Evolutionary conservation across 2,797 vertebrate genomes (phyloP).

Genomic region (Potorous gilbertii): DNA sequence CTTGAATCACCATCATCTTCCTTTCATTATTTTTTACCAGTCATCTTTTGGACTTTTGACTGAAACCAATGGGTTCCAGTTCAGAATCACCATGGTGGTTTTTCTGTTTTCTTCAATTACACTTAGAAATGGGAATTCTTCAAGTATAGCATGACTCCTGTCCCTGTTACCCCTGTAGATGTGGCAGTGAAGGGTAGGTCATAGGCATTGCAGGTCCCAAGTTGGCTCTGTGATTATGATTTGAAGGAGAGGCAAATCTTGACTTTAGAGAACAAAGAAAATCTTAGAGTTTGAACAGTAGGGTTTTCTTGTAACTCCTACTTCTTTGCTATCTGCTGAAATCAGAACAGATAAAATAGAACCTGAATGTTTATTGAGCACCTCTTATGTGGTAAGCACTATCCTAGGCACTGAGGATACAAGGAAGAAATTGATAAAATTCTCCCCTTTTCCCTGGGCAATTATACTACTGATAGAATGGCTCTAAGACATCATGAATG

Average conservation of each 20-base stretch:
- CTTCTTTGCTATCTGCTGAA: constrained; percentile 17
- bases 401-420: not conserved
- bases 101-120: not conserved
- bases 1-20: not conserved
- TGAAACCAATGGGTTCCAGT: not conserved
- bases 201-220: constrained; percentile 15
- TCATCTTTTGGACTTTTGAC: not conserved
- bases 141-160: not conserved
- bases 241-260: not conserved
- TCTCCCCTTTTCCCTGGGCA: too few relatives aligned
- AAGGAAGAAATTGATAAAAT: too few relatives aligned
- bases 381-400: not conserved
- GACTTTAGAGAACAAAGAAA: constrained; percentile 22
- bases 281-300: not conserved
- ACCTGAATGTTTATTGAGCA: not conserved
- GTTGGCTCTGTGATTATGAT: not conserved
- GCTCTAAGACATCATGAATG: too few relatives aligned
- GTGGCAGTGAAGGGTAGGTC: constrained; percentile 19
- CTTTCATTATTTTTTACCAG: not conserved
- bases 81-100: not conserved
- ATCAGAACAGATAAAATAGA: not conserved
- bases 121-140: constrained; percentile 19
- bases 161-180: not conserved
- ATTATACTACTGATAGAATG: too few relatives aligned
- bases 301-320: not conserved